Conservation (phyloP, 2,888 invertebrate species). For the Melolontha melolontha region DNA sequence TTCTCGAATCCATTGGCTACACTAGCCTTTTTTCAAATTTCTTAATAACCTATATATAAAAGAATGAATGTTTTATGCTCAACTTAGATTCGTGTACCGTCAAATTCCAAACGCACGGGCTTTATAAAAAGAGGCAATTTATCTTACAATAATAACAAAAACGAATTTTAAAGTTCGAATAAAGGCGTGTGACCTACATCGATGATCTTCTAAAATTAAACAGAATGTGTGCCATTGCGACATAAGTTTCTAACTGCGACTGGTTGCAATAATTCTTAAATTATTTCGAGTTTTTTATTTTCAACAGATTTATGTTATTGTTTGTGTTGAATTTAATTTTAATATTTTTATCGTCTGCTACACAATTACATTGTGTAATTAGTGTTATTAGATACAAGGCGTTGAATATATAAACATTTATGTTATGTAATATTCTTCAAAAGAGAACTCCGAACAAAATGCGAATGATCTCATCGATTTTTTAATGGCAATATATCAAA, state of each 20-base stretch:
- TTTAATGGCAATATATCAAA: neutral
- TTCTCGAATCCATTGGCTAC: constrained; percentile 18
- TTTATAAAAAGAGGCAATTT: constrained; percentile 17
- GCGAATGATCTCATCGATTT: constrained; percentile 25
- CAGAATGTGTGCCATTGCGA: no score
- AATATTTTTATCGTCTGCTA: no score
- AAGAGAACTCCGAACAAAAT: constrained; percentile 6
- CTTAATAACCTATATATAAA: constrained; percentile 25
- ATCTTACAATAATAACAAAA: constrained; percentile 2
- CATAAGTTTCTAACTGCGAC: no score
- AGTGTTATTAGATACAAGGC: no score
- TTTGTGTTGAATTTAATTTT: no score
- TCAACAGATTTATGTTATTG: no score
- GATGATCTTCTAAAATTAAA: no score
- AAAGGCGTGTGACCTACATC: no score
- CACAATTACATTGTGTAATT: no score
- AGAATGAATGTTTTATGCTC: constrained; percentile 4
- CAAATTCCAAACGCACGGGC: constrained; percentile 10
- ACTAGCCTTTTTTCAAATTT: constrained; percentile 12
- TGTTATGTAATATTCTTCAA: constrained; percentile 21
- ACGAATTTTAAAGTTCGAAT: neutral
- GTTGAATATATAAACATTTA: no score
- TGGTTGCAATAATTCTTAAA: no score
- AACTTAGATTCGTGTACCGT: constrained; percentile 10
- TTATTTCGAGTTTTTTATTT: no score